Evolutionary conservation across 2,888 invertebrate species (phyloP), one percentile per base, ranked within the genome.

Genomic region (Lucinisca nassula): DNA sequence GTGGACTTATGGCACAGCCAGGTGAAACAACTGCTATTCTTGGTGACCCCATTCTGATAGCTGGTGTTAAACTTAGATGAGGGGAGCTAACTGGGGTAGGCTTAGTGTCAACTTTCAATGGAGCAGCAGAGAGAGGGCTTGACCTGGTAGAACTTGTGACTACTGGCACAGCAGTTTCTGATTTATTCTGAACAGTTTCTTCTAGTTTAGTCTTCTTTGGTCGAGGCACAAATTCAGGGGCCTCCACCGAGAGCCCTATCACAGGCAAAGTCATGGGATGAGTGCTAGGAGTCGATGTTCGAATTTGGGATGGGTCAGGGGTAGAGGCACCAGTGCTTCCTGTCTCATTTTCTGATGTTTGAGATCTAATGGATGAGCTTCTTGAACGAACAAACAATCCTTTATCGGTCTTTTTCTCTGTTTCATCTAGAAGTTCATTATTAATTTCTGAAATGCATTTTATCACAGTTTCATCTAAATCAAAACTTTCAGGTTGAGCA

Each of bases 141-240:
- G 51, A 32, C 12, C 74, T 30, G n/a, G 45, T 49, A n/a, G 70
- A 12, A 17, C 51, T 58, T 21, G 51, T 24, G 21, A n/a, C 0
- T n/a, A 17, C 37, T 21, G 37, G 21, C 17, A 37, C 35, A 12
- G 67, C 35, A 24, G 35, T 49, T n/a, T 76, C 67, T 37, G 38
- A 35, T 38, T 30, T 0, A 27, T 35, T 27, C n/a, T 51, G 61
- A 32, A 30, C 55, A n/a, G 21, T n/a, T 72, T 79, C 74, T 72
- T 84, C 79, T 30, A 74, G 35, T 32, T 74, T 79, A 30, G 75
- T 70, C 24, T 37, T 70, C 58, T 87, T 87, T 27, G 82, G 67
- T 58, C 86, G 79, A 0, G 93, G 92, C 3, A 88, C 82, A 89
- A 92, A 92, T 70, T 88, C 91, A 30, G 84, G 88, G 49, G 92